Base-by-base conservation (phyloP, 1,140 invertebrate species). In the Zaprionus davidi region DNA sequence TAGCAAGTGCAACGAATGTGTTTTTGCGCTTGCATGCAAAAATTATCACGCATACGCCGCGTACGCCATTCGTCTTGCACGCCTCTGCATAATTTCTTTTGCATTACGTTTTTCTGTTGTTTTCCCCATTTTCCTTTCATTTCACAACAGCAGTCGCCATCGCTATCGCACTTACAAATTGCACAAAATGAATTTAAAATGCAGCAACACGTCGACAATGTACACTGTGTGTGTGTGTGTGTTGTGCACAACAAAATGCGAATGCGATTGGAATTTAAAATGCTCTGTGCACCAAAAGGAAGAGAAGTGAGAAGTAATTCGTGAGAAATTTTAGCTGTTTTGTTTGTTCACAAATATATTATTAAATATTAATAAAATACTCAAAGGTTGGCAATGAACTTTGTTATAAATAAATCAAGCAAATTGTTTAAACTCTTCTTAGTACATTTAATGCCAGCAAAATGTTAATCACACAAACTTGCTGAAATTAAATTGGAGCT, bases 21-120 rank as follows among this genome's bases (percentile, higher is more conserved):
- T 53, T 56, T 55, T 62, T 28, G 57, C 64, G 57, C 64, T 38
- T 76, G 59, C 31, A 59, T 62, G 34, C 56, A 41, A 64, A 67
- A 75, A 73, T 71, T 78, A 84, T 81, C 65, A 81, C 71, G 71
- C 78, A 84, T 88, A 84, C 83, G 84, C 78, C 76, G 28, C 36
- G 72, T 41, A 26, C 11, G 36, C 46, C 60, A 20, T 58, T 69
- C 13, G 22, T 70, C 15, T 57, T 71, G 53, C 56, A 58, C 70
- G 68, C 66, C 46, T 38, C 71, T 76, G 75, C 78, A 67, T 78
- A 63, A 81, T 67, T 75, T 88, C 34, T 69, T 79, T 71, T 55
- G 26, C 41, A 51, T 65, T 53, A 41, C 51, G 41, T 46, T 46
- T 38, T 66, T 66, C 17, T 44, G 9, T 58, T 57, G 28, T 44